Evolutionary conservation across 2,888 invertebrate genomes (phyloP).

Genomic region (Heliconius cydno): DNA sequence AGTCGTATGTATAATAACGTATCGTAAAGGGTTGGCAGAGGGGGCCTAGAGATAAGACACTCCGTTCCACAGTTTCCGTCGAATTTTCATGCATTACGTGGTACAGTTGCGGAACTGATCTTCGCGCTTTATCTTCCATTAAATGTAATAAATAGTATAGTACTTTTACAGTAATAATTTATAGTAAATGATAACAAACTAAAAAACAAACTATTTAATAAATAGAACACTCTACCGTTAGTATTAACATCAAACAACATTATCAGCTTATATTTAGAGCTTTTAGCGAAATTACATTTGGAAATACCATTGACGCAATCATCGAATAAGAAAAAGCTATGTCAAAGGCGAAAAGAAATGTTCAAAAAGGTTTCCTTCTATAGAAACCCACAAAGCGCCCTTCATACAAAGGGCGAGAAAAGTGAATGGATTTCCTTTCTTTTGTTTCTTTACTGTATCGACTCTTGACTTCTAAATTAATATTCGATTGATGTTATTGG

Average conservation of each 20-base stretch:
- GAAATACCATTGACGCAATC: conserved; percentile 61
- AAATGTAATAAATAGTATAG: too few relatives aligned
- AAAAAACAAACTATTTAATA: neutral
- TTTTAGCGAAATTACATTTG: conserved; percentile 44
- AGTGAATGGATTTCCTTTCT: conserved; percentile 56
- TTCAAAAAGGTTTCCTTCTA: conserved; percentile 63
- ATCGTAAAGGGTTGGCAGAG: neutral
- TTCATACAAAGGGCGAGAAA: conserved; percentile 58
- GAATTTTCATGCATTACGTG: too few relatives aligned
- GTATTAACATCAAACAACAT: conserved; percentile 22
- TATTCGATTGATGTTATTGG: conserved; percentile 65
- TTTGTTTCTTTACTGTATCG: conserved; percentile 67
- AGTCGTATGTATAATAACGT: conserved; percentile 16
- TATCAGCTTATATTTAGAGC: conserved; percentile 25
- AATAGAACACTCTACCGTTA: neutral
- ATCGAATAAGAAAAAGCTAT: conserved; percentile 52
- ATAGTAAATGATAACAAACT: neutral
- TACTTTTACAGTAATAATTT: neutral
- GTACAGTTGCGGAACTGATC: too few relatives aligned
- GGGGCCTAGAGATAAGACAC: too few relatives aligned
- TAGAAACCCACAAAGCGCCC: conserved; percentile 57
- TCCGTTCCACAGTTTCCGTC: too few relatives aligned
- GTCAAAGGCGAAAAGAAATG: conserved; percentile 62
- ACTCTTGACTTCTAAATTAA: conserved; percentile 62
- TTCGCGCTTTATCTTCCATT: too few relatives aligned